Base-by-base conservation (phyloP, 1,140 invertebrate genomes). In the Bombus ignitus region DNA sequence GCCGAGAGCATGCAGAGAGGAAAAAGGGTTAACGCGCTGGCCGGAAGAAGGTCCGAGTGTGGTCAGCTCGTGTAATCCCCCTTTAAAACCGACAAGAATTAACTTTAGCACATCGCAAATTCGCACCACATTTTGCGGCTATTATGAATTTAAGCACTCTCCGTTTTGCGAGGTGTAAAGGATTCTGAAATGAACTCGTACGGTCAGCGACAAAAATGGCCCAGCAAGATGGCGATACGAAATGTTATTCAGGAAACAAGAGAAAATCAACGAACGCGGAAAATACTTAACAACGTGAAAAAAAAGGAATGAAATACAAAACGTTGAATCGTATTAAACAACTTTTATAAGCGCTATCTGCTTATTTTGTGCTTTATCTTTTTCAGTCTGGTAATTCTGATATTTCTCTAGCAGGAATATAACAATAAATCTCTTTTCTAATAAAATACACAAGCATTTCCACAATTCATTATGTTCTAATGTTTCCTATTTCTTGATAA, bases 61-160 rank as follows among this genome's bases (percentile, higher is more conserved):
- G 86, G 86, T 88, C 90, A 86, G 77, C 89, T 82, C 81, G 86
- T 90, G 85, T 92, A 94, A 93, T 79, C 93, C 92, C 92, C 87
- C 89, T 92, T 91, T 89, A 91, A 92, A 94, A 90, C 92, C 89
- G 89, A 86, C 91, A 87, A 89, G 92, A 93, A 94, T 93, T 93
- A 93, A 92, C 90, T 92, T 93, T 86, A 89, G 87, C 87, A 90
- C 90, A 88, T 93, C 92, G 88, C 92, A 93, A 92, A 93, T 94
- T 92, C 90, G 87, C 92, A 89, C 89, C 91, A 88, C 92, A 92
- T 92, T 92, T 90, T 88, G 89, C 87, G 90, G 90, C 91, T 89
- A 88, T 92, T 92, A 92, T 92, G 91, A 92, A 92, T 92, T 92
- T 91, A 92, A 92, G 88, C 92, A 87, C 44, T 80, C 74, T 82